Evolutionary conservation across 2,113 vertebrate genomes (phyloP), one percentile per base, ranked within the genome.

Genomic region (Ahaetulla prasina): DNA sequence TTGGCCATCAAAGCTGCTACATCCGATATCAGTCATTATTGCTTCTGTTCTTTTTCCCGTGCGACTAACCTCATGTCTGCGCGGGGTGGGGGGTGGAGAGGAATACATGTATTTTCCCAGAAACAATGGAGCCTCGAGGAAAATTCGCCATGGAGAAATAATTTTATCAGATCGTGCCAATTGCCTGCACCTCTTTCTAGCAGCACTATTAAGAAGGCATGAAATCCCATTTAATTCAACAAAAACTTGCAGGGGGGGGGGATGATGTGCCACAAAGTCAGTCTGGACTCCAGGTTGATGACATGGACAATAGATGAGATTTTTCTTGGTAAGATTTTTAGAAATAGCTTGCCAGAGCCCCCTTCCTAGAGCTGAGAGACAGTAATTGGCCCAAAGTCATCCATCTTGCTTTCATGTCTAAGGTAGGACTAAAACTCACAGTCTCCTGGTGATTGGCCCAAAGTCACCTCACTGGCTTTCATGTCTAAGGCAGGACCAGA

Each of bases 41-140:
- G 63, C n/a, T 74, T 7, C 63, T 74, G 30, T 74, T 74, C 30
- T 35, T 74, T 74, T 74, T 18, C 63, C 63, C 63, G 18, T 74
- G 63, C 2, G 6, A 74, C n/a, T 35, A 35, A 74, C 63, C n/a
- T 68, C 63, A 14, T 35, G 30, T 74, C 63, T 74, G 5, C 63
- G 8, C 3, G 14, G 52, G 8, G 49, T 0, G 2, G 12, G 1
- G 5, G n/a, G 0, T n/a, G n/a, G n/a, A n/a, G 0, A 2, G 7
- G 2, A 35, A n/a, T 68, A n/a, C n/a, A 74, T 8, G 3, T 74
- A 35, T 74, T 74, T 16, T 30, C 27, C 47, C 47, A 2, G 25
- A 50, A 49, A 55, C 14, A 25, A 54, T 30, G 2, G 47, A 23
- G 60, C 57, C 54, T 47, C 30, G 12, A 47, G 39, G 60, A 16